Base-by-base conservation (phyloP, 92 coral and sea anemone genomes). In the Actinostola sp. region DNA sequence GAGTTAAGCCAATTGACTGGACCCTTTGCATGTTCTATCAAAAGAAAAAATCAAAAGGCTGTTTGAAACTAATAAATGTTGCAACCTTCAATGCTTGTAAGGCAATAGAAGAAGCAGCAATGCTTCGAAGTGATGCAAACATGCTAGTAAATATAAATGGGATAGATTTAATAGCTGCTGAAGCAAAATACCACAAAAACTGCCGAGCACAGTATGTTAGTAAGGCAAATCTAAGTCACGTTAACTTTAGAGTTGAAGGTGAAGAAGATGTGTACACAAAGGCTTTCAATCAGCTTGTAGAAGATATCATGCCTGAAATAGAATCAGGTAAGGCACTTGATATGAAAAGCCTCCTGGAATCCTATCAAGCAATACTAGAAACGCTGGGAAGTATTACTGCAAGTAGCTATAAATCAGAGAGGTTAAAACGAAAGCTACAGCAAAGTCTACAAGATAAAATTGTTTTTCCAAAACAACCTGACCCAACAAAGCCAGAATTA, bases 401-500 rank as follows among this genome's bases (percentile, higher is more conserved):
- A 38, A 9, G 17, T 8, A 81, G 81, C 30, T 81, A 74, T 63
- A 73, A 35, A 58, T 17, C 81, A 33, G 82, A 81, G 28, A 54
- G 77, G 52, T 43, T 84, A 25, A 84, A 84, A 56, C 70, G 71
- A 61, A 84, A 86, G 64, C 73, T 85, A 54, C 67, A 65, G 21
- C 48, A 79, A 0, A 11, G 33, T 65, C 78, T 78, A 71, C 50
- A 63, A 63, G 84, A 84, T 29, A 46, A 53, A 46, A 31, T 84
- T 24, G 84, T 67, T 46, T 85, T 79, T 78, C 90, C 79, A 36
- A 79, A 79, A 75, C 90, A 54, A 45, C 74, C 83, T 53, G 82
- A 85, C 52, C 90, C 90, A 16, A 63, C 86, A 54, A 85, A 66
- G 52, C 86, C 90, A 33, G 86, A 85, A 57, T 39, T 80, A 51